Evolutionary conservation across 2,888 invertebrate species (phyloP).

Genomic region (Acrobasis suavella): DNA sequence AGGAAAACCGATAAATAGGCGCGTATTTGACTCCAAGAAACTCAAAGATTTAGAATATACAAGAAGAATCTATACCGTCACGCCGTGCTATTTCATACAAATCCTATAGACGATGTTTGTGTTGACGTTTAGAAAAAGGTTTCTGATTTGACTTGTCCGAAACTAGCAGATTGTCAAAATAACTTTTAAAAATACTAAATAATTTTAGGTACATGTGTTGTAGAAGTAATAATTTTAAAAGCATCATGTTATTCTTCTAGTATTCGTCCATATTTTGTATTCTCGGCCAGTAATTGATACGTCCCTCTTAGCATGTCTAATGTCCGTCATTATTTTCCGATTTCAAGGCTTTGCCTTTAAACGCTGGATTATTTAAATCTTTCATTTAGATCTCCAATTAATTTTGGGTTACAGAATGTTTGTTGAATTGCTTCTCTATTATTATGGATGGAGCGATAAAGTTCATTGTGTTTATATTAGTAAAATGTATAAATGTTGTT

Average conservation of each 20-base stretch:
- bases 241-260: not conserved
- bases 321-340: constrained; percentile 80
- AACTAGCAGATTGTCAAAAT: too few relatives aligned
- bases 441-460: not conserved
- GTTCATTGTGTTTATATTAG: not conserved
- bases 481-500: not conserved
- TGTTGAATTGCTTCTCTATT: constrained; percentile 4
- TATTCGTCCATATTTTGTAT: not conserved
- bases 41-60: too few relatives aligned
- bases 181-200: too few relatives aligned
- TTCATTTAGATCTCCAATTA: constrained; percentile 39
- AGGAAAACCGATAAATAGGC: too few relatives aligned
- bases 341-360: constrained; percentile 70
- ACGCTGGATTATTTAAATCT: constrained; percentile 67
- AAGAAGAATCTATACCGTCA: too few relatives aligned
- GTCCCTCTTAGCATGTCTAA: constrained; percentile 72
- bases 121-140: too few relatives aligned
- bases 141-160: too few relatives aligned
- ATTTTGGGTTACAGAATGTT: constrained; percentile 28
- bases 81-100: too few relatives aligned
- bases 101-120: too few relatives aligned
- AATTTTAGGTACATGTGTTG: too few relatives aligned
- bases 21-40: too few relatives aligned
- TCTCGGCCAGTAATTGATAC: constrained; percentile 75
- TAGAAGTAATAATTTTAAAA: too few relatives aligned